phyloP scores from a whole-genome alignment of 2,888 invertebrate genomes.

The Trypoxylon attenuatum region DNA sequence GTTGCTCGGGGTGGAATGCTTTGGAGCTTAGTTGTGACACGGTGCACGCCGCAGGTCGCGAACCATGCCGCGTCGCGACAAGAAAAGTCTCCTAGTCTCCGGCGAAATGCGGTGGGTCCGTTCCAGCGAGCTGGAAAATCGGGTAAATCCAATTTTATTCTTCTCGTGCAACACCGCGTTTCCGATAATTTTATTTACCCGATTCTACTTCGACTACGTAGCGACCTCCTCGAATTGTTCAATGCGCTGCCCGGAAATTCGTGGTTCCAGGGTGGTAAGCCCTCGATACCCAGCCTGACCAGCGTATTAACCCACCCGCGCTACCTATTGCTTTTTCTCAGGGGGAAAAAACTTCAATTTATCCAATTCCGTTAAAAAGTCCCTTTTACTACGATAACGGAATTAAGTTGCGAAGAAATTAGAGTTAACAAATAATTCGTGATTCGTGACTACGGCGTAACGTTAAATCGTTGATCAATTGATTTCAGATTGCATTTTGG shows the following conservation, averaged over 20 bases:
- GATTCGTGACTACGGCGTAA: too few species aligned
- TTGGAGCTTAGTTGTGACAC: constrained; percentile 3
- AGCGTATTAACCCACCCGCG: too few species aligned
- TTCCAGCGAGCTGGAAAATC: constrained; percentile 40
- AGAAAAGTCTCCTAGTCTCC: constrained; percentile 17
- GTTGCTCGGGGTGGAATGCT: constrained; percentile 5
- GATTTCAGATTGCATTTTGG: too few species aligned
- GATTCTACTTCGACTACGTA: not conserved
- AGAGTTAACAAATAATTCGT: too few species aligned
- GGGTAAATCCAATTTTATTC: constrained; percentile 44
- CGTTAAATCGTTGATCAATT: too few species aligned
- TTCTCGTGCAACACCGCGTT: constrained; percentile 11
- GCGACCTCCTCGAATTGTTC: constrained; percentile 3
- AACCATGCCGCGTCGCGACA: constrained; percentile 8
- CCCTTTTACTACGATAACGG: too few species aligned
- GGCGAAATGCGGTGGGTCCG: constrained; percentile 4
- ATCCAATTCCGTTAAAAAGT: too few species aligned
- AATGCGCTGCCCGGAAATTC: not conserved
- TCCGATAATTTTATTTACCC: constrained; percentile 48
- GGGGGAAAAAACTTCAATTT: too few species aligned
- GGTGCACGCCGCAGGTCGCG: constrained; percentile 15
- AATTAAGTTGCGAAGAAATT: too few species aligned
- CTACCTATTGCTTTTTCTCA: too few species aligned
- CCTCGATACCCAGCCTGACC: not conserved
- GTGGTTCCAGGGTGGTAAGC: not conserved